Evolutionary conservation across 2,113 vertebrate genomes (phyloP).

Genomic region (Gobio gobio): DNA sequence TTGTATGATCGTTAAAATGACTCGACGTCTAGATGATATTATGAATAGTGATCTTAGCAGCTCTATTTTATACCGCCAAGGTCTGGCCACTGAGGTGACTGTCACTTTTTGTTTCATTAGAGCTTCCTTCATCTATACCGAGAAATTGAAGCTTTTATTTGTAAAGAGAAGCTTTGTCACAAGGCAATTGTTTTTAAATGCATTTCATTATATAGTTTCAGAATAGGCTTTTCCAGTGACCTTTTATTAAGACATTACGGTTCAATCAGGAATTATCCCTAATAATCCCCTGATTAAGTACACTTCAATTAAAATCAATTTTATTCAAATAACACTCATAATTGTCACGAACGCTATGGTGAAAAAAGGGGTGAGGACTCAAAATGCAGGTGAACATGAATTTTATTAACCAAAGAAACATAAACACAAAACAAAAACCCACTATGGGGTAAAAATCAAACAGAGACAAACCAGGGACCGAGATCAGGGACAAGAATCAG

Average conservation of each 20-base stretch:
- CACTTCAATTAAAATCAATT: neutral
- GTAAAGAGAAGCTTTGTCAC: conserved; percentile 5
- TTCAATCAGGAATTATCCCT: neutral
- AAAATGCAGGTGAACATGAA: too few species aligned
- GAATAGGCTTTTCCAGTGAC: too few species aligned
- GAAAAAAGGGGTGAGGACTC: too few species aligned
- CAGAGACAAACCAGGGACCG: too few species aligned
- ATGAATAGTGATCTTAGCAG: neutral
- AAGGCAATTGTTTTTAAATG: neutral
- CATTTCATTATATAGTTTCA: neutral
- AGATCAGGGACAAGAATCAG: too few species aligned
- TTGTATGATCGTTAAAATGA: neutral
- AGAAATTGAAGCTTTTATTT: neutral
- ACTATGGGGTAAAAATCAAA: too few species aligned
- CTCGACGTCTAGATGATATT: neutral
- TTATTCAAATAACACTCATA: neutral
- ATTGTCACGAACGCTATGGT: too few species aligned
- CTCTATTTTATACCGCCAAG: neutral
- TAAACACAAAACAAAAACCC: too few species aligned
- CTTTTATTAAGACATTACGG: neutral
- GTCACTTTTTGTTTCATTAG: neutral
- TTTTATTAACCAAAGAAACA: too few species aligned
- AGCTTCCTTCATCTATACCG: neutral
- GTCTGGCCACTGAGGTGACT: neutral
- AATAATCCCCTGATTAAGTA: neutral